These are phyloP conservation scores for Sebastes wilsoni DNA, from an alignment of 2,797 vertebrate species.

Conservation along the genomic window DNA sequence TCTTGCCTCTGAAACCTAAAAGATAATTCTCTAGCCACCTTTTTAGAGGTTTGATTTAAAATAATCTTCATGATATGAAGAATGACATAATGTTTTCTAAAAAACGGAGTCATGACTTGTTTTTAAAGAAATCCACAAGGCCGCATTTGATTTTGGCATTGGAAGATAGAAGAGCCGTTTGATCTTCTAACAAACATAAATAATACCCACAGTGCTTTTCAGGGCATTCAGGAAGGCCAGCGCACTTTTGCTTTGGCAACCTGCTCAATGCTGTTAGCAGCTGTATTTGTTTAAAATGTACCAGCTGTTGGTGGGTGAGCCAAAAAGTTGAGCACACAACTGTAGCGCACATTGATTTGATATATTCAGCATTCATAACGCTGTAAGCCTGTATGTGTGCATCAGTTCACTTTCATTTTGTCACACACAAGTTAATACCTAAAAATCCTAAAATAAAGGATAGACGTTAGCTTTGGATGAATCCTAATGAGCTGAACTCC, in stretches of 20 bases:
- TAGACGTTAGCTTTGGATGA: conserved; percentile 48
- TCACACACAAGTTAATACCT: conserved; percentile 1
- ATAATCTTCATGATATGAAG: not conserved
- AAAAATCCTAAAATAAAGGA: conserved; percentile 40
- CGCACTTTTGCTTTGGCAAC: not conserved
- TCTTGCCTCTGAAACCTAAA: not conserved
- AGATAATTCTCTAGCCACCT: not conserved
- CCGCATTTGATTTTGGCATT: not conserved
- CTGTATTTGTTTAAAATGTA: conserved; percentile 9
- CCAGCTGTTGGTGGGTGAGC: not conserved
- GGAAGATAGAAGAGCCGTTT: not conserved
- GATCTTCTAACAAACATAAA: not conserved
- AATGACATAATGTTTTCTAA: too few species aligned
- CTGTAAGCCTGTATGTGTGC: not conserved
- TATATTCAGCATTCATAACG: not conserved
- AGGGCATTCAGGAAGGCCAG: not conserved
- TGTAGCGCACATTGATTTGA: not conserved
- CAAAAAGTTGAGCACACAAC: not conserved
- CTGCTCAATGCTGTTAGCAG: not conserved
- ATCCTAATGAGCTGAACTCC: conserved; percentile 71
- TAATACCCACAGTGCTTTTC: conserved; percentile 17
- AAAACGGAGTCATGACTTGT: too few species aligned
- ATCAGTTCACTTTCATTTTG: not conserved
- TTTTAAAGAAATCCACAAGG: not conserved
- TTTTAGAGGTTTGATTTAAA: not conserved